Base-by-base conservation (phyloP, 2,797 vertebrate species). In the Microctenopoma stevenorrisi region DNA sequence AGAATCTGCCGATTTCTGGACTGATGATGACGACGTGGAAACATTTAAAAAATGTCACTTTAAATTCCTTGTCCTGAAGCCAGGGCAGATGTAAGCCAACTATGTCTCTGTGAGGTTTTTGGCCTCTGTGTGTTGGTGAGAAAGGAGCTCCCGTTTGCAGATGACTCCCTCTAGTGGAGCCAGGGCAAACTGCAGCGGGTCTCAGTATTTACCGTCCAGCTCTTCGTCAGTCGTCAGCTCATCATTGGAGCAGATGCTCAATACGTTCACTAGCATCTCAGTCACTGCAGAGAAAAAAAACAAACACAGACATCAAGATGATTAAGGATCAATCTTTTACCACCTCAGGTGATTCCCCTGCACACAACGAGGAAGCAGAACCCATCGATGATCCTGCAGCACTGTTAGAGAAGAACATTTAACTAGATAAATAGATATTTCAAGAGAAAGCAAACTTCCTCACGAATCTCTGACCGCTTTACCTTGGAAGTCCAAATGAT, bases 161-260 rank as follows among this genome's bases (percentile, higher is more conserved):
- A 78, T 28, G 60, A 0, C 78, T 55, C 86, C 86, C 85, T 78
- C 89, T 85, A 48, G 84, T 81, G 89, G 88, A 52, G 9, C 1
- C 4, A 3, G 12, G 13, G 3, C 1, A 9, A 50, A 83, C 59
- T 68, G 60, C 69, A 72, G 57, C 0, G 30, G 43, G 25, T 26
- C 2, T 2, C 3, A 2, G 22, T 10, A 4, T 5, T 94, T 84
- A 95, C 94, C 94, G 53, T 95, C 94, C 66, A 95, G 89, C 82
- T 95, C 94, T 58, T 94, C 94, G 1, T 95, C 94, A 14, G 94
- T 94, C 38, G 92, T 94, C 82, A 95, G 86, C 87, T 95, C 94
- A 37, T 95, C 94, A 7, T 92, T 94, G 89, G 94, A 95, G 79
- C 94, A 95, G 89, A 95, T 95, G 87, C 93, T 95, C 78, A 95